A percentile compares a stretch with the other conserved stretches of the same genome.
Conservation (phyloP, 2,797 vertebrate species). For the Alosa sapidissima region DNA sequence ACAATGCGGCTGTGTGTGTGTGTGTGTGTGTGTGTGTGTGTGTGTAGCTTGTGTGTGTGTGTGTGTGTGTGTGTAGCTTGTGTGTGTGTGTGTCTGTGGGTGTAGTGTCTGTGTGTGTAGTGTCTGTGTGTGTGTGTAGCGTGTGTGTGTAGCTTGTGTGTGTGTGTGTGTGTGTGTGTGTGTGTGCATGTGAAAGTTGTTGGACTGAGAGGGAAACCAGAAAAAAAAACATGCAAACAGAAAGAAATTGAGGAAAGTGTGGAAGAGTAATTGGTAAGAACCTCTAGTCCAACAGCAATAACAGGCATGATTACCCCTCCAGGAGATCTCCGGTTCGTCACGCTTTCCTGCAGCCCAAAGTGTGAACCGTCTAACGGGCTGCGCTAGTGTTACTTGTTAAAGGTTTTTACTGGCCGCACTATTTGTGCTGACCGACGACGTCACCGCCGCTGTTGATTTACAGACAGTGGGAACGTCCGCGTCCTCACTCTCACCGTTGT, state of each 20-base stretch:
- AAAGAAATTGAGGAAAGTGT: neutral
- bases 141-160: neutral
- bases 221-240: neutral
- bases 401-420: neutral
- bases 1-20: slow-evolving; percentile 1
- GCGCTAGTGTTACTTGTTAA: neutral
- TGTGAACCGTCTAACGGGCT: neutral
- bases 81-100: neutral
- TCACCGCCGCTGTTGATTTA: neutral
- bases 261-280: neutral
- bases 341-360: neutral
- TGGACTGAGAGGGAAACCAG: neutral
- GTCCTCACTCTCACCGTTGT: neutral
- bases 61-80: neutral
- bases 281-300: neutral
- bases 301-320: neutral
- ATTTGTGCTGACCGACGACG: neutral
- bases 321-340: neutral
- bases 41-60: neutral
- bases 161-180: neutral
- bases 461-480: neutral
- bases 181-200: neutral
- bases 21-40: neutral
- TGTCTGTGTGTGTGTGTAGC: neutral
- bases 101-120: neutral